Evolutionary conservation across 2,888 invertebrate species (phyloP).

Genomic region (Masnerella sp.): DNA sequence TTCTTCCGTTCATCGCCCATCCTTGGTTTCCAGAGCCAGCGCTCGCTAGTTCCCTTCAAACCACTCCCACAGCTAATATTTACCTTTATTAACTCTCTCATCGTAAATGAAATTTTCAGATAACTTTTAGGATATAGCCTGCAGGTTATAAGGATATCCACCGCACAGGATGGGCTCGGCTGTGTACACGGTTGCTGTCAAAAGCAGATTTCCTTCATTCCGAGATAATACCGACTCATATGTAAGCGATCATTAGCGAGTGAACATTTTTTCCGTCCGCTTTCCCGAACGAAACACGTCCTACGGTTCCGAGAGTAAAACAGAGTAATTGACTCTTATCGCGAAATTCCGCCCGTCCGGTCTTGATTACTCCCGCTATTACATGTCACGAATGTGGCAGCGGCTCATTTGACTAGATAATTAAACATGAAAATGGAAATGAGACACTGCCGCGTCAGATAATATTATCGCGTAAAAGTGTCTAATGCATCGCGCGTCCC

Average conservation of each 20-base stretch:
- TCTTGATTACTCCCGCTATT: conserved; percentile 47
- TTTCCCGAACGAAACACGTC: conserved; percentile 1
- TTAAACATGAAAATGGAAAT: conserved; percentile 73
- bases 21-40: conserved; percentile 67
- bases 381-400: conserved; percentile 59
- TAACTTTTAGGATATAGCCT: conserved; percentile 76
- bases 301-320: conserved; percentile 24
- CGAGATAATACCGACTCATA: conserved; percentile 50
- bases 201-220: conserved; percentile 70
- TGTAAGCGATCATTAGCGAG: conserved; percentile 45
- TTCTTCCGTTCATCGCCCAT: conserved; percentile 61
- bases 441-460: conserved; percentile 67
- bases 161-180: conserved; percentile 59
- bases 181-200: conserved; percentile 66
- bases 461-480: conserved; percentile 68
- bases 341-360: conserved; percentile 27
- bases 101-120: conserved; percentile 77
- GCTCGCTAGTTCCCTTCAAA: conserved; percentile 72
- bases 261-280: too few relatives aligned
- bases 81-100: conserved; percentile 77
- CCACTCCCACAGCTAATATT: conserved; percentile 76
- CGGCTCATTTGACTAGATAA: conserved; percentile 72
- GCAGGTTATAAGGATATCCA: conserved; percentile 73
- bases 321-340: conserved; percentile 41
- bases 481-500: conserved; percentile 22